A percentile compares a stretch with the other conserved stretches of the same genome.
phyloP scores from a whole-genome alignment of 2,113 vertebrate species.

The Nothobranchius kuhntae region DNA sequence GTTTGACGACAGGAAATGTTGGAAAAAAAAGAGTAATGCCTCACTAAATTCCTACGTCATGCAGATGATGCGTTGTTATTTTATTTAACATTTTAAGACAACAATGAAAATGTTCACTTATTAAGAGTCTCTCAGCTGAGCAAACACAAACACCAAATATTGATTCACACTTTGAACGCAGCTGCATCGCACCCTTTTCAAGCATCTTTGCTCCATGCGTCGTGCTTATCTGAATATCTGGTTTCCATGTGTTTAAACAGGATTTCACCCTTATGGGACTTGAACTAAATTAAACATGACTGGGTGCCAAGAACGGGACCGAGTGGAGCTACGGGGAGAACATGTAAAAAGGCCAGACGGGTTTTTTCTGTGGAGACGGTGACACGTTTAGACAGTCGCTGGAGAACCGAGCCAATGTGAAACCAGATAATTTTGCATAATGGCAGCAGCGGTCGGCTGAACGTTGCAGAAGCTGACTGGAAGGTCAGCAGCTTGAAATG shows the following conservation, averaged over 20 bases:
- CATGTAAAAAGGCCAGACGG: conserved; percentile 73
- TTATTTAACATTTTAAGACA: conserved; percentile 4
- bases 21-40: background rate
- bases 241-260: conserved; percentile 53
- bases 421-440: conserved; percentile 67
- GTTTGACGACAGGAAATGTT: conserved; percentile 4
- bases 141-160: conserved; percentile 6
- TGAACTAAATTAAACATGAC: conserved; percentile 63
- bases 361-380: conserved; percentile 49
- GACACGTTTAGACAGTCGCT: conserved; percentile 59
- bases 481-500: conserved; percentile 52
- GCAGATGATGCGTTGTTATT: background rate
- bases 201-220: conserved; percentile 34
- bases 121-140: conserved; percentile 15
- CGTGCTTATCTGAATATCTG: conserved; percentile 40
- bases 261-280: conserved; percentile 43
- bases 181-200: conserved; percentile 28
- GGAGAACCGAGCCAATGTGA: conserved; percentile 57
- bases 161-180: conserved; percentile 33
- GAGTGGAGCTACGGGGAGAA: conserved; percentile 49
- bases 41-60: background rate
- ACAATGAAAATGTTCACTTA: background rate
- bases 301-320: conserved; percentile 53
- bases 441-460: conserved; percentile 43
- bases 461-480: conserved; percentile 49